Evolutionary conservation across 23 tunicate genomes (phyloP), one percentile per base, ranked within the genome.

Genomic region (Ascidia mentula): DNA sequence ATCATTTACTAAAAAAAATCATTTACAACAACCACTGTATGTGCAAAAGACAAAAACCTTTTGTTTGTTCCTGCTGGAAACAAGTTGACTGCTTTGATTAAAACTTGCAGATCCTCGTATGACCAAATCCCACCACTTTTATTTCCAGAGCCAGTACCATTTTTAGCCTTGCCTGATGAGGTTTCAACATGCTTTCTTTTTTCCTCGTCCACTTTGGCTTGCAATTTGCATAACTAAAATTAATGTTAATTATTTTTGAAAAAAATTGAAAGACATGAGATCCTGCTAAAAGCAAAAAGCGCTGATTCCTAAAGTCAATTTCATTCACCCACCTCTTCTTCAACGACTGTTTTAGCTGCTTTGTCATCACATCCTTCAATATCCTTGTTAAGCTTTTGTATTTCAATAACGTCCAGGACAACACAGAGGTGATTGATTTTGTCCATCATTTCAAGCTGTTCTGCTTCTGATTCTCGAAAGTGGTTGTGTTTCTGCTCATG

Each of bases 41-140:
- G n/a, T n/a, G n/a, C n/a, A n/a, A n/a, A n/a, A n/a, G 72, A 8
- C n/a, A 18, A 8, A 28, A 28, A 89, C 89, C 96, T 76, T 38
- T 90, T 79, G 30, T 65, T 77, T 0, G 99, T 90, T 40, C 99
- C 99, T 40, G 99, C 96, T 32, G 99, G 96, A 71, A 90, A 89
- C 4, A 89, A 53, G 40, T 89, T 90, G 77, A 90, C 91, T 0
- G 92, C 92, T 69, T 95, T 95, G 38, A 89, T 82, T 32, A 95
- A 72, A 42, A 95, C 59, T 69, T 95, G 88, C 9, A 89, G 72
- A 45, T 95, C 98, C 42, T 85, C 94, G 76, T 82, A 85, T 2
- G 77, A 30, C 98, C 98, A 95, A 20, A 77, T 81, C 37, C 60
- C 69, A 6, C 76, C 84, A 20, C 38, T 69, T 39, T 88, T 81